Base-by-base conservation (phyloP, 1,140 invertebrate genomes). In the Lasaia peninsularis region DNA sequence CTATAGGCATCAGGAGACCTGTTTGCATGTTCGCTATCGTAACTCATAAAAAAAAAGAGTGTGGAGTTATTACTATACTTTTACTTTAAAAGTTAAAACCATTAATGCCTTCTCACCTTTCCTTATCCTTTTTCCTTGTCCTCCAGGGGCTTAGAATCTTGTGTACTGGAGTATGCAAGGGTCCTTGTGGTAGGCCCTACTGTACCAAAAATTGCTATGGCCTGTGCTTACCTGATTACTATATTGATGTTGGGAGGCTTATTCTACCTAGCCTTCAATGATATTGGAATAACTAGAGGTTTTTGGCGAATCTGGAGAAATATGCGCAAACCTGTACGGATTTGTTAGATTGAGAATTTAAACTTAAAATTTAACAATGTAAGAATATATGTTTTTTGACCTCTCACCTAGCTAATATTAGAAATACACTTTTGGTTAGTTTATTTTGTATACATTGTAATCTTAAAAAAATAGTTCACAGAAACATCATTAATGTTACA, bases 201-300 rank as follows among this genome's bases (percentile, higher is more conserved):
- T 28, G 60, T 97, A 53, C 92, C 96, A 11, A 97, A 96, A 89
- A 56, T 95, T n/a, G 91, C 92, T 1, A 86, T 96, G 57, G 85
- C 80, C 3, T 55, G 91, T 0, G 91, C 97, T 2, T 94, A 96
- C 74, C 60, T 91, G 0, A 21, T 97, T 0, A 95, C 94, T 3
- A 92, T 93, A 6, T 62, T 93, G 0, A 94, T 94, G 2, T 90
- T 99, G 31, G 96, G 95, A 56, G 96, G 96, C 21, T 90, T 99
- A 4, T 91, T 96, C 63, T 94, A 96, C 75, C 94, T 97, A 57
- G 96, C 95, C 70, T 95, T 95, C 81, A 95, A 95, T 77, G 96
- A 97, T 84, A 93, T 97, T 62, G 97, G 98, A 12, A 89, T 98
- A 57, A 91, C 92, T 28, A 93, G 94, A 65, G 92, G 94, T 9